These are phyloP conservation scores for Mya arenaria DNA, from an alignment of 1,140 invertebrate genomes.

Conservation along the genomic window DNA sequence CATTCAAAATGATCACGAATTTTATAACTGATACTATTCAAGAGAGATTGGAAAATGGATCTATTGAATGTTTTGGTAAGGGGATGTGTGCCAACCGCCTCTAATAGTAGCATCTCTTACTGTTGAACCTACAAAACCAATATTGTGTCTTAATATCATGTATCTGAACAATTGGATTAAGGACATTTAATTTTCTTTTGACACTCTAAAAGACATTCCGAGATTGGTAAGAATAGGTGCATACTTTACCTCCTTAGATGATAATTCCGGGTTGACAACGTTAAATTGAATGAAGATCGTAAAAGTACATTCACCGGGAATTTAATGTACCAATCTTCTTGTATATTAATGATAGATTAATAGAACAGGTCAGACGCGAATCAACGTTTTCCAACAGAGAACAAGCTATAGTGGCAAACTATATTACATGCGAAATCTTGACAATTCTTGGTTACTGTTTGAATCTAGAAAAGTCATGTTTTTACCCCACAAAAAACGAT, in stretches of 20 bases:
- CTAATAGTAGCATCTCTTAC: neutral
- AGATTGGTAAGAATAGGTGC: neutral
- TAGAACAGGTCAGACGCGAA: neutral
- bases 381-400: neutral
- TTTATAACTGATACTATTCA: neutral
- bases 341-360: slow-evolving; percentile 22
- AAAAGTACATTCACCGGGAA: neutral
- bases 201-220: slow-evolving; percentile 16
- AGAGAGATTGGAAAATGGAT: neutral
- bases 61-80: neutral
- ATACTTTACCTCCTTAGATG: slow-evolving; percentile 1
- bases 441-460: slow-evolving; percentile 1
- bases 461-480: neutral
- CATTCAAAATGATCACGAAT: neutral
- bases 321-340: neutral
- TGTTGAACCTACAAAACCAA: neutral
- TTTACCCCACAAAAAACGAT: neutral
- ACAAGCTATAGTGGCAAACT: neutral
- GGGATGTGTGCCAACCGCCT: neutral
- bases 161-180: slow-evolving; percentile 12
- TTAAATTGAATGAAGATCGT: neutral
- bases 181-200: neutral
- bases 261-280: slow-evolving; percentile 14
- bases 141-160: neutral
- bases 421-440: neutral